Evolutionary conservation across 2,113 vertebrate genomes (phyloP), one percentile per base, ranked within the genome.

Genomic region (Ondatra zibethicus): DNA sequence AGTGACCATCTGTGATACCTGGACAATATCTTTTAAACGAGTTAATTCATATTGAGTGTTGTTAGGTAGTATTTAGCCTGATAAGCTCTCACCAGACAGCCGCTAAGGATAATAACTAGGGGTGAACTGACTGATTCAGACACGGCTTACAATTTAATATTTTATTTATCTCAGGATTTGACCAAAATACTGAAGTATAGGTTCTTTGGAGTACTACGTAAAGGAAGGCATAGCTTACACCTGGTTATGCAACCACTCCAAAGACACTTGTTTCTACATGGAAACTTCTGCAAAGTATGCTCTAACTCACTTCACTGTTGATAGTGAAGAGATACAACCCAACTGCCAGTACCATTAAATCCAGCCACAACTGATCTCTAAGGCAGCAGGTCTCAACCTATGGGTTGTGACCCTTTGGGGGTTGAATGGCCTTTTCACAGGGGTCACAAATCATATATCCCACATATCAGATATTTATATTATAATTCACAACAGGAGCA

Each of bases 101-200:
- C 11, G 52, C 52, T 72, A 36, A 29, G 92, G 21, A 50, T 91
- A 92, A 90, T 65, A 80, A 33, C 39, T 42, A 36, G 0, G 12
- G 25, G 17, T 77, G 72, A 63, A 31, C 58, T 58, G 61, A 73
- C 39, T 76, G 36, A 66, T 55, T 91, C 31, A 82, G 88, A 82
- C 10, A 33, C 7, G 13, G 86, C 52, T 91, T 93, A 63, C 61
- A 88, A 78, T 65, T 75, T 80, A 80, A 45, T n/a, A 89, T 75
- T 91, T 93, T 63, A 87, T 68, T 68, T 88, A 89, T 68, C 82
- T 95, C 87, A 78, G 70, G 47, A 91, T 63, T 81, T 92, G 72
- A 85, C n/a, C 81, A 47, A 68, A 68, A 91, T 39, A 76, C 1
- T 45, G 19, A 63, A 5, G 21, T 72, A 65, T 3, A 76, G 70